Conservation (phyloP, 2,797 vertebrate genomes). For the Anabacerthia variegaticeps region DNA sequence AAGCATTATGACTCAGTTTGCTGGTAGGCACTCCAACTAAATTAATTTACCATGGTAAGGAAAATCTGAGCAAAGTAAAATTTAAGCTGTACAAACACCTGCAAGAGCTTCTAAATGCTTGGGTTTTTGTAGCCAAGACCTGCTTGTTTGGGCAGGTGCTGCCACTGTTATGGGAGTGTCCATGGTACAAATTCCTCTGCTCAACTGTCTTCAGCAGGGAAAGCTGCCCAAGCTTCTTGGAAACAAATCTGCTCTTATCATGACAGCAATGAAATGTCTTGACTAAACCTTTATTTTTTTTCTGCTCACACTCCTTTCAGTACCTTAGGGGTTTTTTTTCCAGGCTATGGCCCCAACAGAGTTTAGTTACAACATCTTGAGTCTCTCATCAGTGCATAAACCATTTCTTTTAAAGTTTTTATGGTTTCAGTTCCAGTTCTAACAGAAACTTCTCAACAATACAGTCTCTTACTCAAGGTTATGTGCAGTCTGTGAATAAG, state of each 20-base stretch:
- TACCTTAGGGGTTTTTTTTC: neutral
- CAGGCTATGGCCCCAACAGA: neutral
- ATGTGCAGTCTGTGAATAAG: neutral
- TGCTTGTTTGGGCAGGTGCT: constrained; percentile 58
- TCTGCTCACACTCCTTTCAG: neutral
- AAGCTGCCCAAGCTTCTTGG: constrained; percentile 13
- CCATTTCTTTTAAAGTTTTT: neutral
- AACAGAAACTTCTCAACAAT: neutral
- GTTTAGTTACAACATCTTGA: neutral
- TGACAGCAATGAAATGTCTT: neutral
- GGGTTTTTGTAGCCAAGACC: neutral
- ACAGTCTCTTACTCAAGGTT: neutral
- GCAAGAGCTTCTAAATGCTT: constrained; percentile 1
- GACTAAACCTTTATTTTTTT: neutral
- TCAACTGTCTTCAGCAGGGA: neutral
- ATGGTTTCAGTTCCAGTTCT: neutral
- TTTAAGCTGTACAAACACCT: constrained; percentile 41
- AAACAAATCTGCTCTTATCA: constrained; percentile 30
- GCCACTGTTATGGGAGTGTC: neutral
- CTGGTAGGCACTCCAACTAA: neutral
- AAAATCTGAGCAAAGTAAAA: constrained; percentile 16
- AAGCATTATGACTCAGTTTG: neutral
- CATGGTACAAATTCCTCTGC: neutral
- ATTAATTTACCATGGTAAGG: neutral
- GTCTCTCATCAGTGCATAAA: neutral